Evolutionary conservation across 2,888 invertebrate genomes (phyloP).

Genomic region (Steromphala cineraria): DNA sequence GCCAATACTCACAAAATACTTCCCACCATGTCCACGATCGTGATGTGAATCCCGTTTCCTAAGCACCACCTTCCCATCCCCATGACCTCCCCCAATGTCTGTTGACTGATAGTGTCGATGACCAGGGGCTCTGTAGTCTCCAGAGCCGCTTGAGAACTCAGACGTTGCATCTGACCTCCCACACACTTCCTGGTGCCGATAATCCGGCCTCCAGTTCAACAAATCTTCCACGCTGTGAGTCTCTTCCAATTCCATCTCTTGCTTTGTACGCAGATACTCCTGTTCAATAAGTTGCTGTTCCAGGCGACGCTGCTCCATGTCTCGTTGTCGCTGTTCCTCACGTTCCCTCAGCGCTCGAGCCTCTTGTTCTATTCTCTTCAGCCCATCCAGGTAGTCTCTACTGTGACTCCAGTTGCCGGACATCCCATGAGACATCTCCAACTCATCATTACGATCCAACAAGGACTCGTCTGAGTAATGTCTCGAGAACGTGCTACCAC

Average conservation of each 20-base stretch:
- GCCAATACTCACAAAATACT: constrained; percentile 59
- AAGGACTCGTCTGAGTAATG: constrained; percentile 63
- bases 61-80: background rate
- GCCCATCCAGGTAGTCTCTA: constrained; percentile 58
- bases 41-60: background rate
- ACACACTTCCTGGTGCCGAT: background rate
- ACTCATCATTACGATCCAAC: constrained; percentile 63
- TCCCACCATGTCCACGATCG: constrained; percentile 43
- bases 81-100: background rate
- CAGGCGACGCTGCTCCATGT: constrained; percentile 58
- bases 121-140: background rate
- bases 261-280: constrained; percentile 62
- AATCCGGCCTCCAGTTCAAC: constrained; percentile 40
- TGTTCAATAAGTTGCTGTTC: constrained; percentile 65
- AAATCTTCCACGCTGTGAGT: constrained; percentile 67
- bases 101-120: background rate
- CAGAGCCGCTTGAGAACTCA: background rate
- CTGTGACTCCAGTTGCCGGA: constrained; percentile 50
- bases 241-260: constrained; percentile 66
- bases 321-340: constrained; percentile 60
- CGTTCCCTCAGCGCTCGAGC: constrained; percentile 59
- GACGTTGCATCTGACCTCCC: background rate
- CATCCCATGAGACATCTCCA: constrained; percentile 58
- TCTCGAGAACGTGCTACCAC: constrained; percentile 26
- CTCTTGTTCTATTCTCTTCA: constrained; percentile 62